Evolutionary conservation across 2,888 invertebrate genomes (phyloP), one percentile per base, ranked within the genome.

Genomic region (Drosophila nr. medialis): DNA sequence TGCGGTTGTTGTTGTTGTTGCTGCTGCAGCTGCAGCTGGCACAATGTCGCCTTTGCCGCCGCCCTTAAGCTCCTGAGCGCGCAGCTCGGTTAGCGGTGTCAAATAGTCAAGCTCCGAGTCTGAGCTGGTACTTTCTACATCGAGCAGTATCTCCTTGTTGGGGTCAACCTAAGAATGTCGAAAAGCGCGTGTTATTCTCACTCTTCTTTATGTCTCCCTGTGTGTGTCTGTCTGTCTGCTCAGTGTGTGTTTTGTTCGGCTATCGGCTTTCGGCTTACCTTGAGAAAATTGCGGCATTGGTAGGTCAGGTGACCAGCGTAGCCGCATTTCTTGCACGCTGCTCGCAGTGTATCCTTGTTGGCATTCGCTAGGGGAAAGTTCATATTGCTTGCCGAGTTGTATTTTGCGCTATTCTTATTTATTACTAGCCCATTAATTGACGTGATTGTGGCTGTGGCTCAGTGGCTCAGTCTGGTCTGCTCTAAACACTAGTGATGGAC

Each of bases 261-360:
- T 36, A 45, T 45, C 56, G 68, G 64, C 68, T 49, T 75, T 62
- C 64, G 92, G 92, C 92, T 93, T 93, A 95, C 95, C 94, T 98
- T 97, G 66, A 98, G 95, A 92, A 99, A 98, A 93, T 99, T 99
- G 85, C 98, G 94, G 91, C 99, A 99, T 92, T 99, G 99, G 93
- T 96, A 99, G 18, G 99, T 99, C 86, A 99, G 94, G 93, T 99
- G 99, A 2, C 99, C 99, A 72, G 98, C 97, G 93, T 98, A 98
- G 80, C 99, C 98, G 94, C 98, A 99, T 93, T 98, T 98, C 92
- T 97, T 98, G 92, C 98, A 98, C 0, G 98, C 97, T 27, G 97
- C 96, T 53, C 97, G 94, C 48, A 95, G 94, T 34, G 95, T 94
- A 83, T 96, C 96, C 92, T 97, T 97, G 77, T 96, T 96, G 91